Base-by-base conservation (phyloP, 1,140 invertebrate species). In the Drosophila guanche region DNA sequence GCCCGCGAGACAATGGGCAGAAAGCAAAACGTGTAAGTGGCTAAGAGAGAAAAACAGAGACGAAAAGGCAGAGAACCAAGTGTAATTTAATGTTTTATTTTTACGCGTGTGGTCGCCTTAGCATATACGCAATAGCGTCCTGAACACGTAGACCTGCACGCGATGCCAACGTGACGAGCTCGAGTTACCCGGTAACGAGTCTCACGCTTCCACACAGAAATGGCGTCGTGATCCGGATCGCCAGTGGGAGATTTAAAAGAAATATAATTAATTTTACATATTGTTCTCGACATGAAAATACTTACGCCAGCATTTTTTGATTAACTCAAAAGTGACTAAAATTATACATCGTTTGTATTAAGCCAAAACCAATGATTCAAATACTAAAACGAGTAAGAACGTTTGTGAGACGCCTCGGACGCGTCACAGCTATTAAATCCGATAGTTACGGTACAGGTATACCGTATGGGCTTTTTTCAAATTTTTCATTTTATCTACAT, bases 41-140 rank as follows among this genome's bases (percentile, higher is more conserved):
- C 4, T 14, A 20, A 7, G 50, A 63, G 58, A 29, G 43, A 6
- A 23, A 4, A 27, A 3, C 3, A 37, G 33, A 12, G 33, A 12
- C 33, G 33, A 37, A 37, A 37, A 12, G 33, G 33, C 25, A 27
- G 55, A 76, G 75, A 50, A 40, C 37, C 68, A 69, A 73, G 77
- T 76, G 81, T 85, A 85, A 88, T 85, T 88, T 85, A 85, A 85
- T 85, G 81, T 85, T 85, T 86, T 77, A 75, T 85, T 81, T 85
- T 77, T 78, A 67, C 83, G 81, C 77, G 81, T 67, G 74, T 77
- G 81, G 68, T 60, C 63, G 63, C 73, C 65, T 54, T 74, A 63
- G 81, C 77, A 51, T 66, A 84, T 85, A 85, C 76, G 72, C 72
- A 68, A 84, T 84, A 84, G 67, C 51, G 73, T 57, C 67, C 54